phyloP scores from a whole-genome alignment of 1,140 invertebrate species.

The Pristionchus pacificus region DNA sequence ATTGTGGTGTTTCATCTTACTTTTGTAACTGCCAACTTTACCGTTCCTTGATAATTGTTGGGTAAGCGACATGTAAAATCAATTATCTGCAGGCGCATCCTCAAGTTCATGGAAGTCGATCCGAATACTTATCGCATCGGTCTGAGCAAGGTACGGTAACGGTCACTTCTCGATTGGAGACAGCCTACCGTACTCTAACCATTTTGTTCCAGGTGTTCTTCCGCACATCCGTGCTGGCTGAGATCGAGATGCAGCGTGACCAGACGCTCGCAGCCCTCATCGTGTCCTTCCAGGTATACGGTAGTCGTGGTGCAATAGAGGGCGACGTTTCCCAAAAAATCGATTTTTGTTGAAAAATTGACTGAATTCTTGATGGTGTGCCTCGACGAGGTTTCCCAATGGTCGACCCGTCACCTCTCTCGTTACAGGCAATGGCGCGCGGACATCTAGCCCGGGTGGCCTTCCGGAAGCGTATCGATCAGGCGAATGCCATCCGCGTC shows the following conservation, averaged over 20 bases:
- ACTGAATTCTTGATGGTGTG: not conserved
- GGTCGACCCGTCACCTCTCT: not conserved
- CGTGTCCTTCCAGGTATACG: constrained; percentile 74
- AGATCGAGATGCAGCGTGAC: constrained; percentile 90
- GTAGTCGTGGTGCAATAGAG: no score
- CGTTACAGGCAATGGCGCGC: constrained; percentile 77
- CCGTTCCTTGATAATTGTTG: no score
- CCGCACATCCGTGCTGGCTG: constrained; percentile 90
- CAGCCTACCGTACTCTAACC: constrained; percentile 90
- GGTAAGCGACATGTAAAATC: constrained; percentile 67
- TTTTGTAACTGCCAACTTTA: no score
- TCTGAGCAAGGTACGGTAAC: constrained; percentile 73
- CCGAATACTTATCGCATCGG: constrained; percentile 89
- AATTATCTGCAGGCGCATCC: constrained; percentile 58
- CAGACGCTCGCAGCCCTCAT: constrained; percentile 97
- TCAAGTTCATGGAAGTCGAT: constrained; percentile 87
- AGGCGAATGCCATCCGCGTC: constrained; percentile 94
- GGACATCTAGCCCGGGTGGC: constrained; percentile 87
- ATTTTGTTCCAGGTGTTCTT: constrained; percentile 96
- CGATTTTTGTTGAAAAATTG: not conserved
- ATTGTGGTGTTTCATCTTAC: no score
- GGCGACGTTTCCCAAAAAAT: no score
- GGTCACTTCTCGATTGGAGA: no score
- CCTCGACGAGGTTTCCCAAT: no score
- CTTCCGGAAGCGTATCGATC: constrained; percentile 91